Evolutionary conservation across 2,797 vertebrate genomes (phyloP).

Genomic region (Calcarius lapponicus): DNA sequence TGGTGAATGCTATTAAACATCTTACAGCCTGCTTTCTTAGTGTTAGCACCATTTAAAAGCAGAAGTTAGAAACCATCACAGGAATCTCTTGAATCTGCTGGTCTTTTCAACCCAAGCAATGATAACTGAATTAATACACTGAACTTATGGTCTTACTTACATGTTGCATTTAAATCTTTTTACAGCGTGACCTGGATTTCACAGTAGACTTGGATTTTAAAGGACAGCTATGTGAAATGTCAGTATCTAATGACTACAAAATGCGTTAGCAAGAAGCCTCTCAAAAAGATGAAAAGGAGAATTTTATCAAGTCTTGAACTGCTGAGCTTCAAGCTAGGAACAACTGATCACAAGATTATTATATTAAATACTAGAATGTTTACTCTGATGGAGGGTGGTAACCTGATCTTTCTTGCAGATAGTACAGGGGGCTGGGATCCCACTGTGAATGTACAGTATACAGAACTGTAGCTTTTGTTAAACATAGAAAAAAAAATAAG

Average conservation of each 20-base stretch:
- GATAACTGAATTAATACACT: neutral
- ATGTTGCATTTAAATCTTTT: slow-evolving; percentile 43
- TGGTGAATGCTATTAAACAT: neutral
- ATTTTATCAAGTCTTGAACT: slow-evolving; percentile 51
- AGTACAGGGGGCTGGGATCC: slow-evolving; percentile 50
- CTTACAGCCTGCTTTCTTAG: neutral
- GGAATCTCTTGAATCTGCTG: neutral
- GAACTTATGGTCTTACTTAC: neutral
- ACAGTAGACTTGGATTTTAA: slow-evolving; percentile 98
- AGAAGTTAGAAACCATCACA: neutral
- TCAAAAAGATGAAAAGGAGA: slow-evolving; percentile 22
- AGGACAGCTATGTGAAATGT: slow-evolving; percentile 96
- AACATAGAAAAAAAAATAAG: slow-evolving; percentile 49
- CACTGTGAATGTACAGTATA: slow-evolving; percentile 64
- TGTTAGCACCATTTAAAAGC: neutral
- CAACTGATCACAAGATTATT: slow-evolving; percentile 64
- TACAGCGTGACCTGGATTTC: slow-evolving; percentile 96
- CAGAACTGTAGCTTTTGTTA: slow-evolving; percentile 59
- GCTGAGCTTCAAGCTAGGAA: slow-evolving; percentile 66
- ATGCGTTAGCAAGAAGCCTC: slow-evolving; percentile 86
- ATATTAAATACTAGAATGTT: slow-evolving; percentile 55
- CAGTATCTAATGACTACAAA: slow-evolving; percentile 96
- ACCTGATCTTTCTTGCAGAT: slow-evolving; percentile 25
- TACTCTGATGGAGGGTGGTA: slow-evolving; percentile 56
- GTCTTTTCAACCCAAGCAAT: neutral